phyloP scores from a whole-genome alignment of 1,140 invertebrate genomes.

The Goniozus legneri region DNA sequence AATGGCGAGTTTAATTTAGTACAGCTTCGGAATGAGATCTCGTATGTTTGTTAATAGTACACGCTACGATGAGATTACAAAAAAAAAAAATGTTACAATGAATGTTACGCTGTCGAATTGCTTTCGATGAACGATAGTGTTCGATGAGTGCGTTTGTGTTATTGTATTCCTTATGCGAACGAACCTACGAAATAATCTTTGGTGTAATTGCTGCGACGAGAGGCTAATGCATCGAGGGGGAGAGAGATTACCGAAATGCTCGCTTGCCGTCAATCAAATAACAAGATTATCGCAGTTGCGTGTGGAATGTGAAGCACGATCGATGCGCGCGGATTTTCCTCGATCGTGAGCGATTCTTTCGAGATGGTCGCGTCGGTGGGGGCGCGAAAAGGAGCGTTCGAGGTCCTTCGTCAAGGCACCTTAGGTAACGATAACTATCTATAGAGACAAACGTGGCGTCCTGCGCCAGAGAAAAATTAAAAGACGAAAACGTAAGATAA shows the following conservation, averaged over 20 bases:
- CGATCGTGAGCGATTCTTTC: neutral
- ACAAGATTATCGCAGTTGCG: too few relatives aligned
- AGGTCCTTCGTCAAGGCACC: constrained; percentile 32
- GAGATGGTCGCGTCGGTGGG: constrained; percentile 8
- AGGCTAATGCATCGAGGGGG: neutral
- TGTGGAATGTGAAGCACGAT: neutral
- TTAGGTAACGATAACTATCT: constrained; percentile 30
- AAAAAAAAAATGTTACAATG: too few relatives aligned
- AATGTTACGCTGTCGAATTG: too few relatives aligned
- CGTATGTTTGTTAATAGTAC: too few relatives aligned
- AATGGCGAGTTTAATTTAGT: too few relatives aligned
- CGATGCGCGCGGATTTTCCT: neutral
- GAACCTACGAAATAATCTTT: constrained; percentile 39
- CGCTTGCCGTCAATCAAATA: too few relatives aligned
- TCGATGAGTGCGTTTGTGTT: too few relatives aligned
- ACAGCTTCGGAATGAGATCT: too few relatives aligned
- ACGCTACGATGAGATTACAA: too few relatives aligned
- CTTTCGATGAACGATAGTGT: too few relatives aligned
- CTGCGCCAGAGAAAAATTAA: constrained; percentile 45
- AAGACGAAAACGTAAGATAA: too few relatives aligned
- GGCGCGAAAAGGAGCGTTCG: constrained; percentile 21
- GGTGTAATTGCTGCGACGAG: constrained; percentile 35
- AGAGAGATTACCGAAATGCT: too few relatives aligned
- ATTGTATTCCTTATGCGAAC: constrained; percentile 22
- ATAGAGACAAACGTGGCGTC: constrained; percentile 44